Evolutionary conservation across 2,113 vertebrate genomes (phyloP).

Genomic region (Nothocercus julius): DNA sequence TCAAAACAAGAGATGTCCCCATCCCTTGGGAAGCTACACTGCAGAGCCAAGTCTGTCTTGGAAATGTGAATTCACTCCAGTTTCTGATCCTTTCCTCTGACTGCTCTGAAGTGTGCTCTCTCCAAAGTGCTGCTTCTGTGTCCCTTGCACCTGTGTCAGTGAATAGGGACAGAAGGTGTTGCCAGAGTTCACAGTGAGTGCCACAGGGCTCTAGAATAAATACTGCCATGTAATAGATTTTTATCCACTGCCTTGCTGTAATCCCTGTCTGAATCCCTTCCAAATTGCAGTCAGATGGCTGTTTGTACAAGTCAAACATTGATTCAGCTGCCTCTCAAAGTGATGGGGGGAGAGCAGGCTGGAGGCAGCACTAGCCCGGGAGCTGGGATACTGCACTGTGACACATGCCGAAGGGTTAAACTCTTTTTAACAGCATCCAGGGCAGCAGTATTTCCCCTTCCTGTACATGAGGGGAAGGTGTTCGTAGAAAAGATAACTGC

Average conservation of each 20-base stretch:
- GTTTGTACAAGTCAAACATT: slow-evolving; percentile 75
- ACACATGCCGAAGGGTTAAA: slow-evolving; percentile 70
- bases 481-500: slow-evolving; percentile 61
- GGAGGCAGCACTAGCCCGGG: background rate
- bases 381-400: slow-evolving; percentile 49
- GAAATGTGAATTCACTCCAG: background rate
- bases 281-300: slow-evolving; percentile 62
- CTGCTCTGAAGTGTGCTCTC: background rate
- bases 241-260: slow-evolving; percentile 65
- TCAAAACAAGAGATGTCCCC: background rate
- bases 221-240: slow-evolving; percentile 69
- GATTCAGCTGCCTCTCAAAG: slow-evolving; percentile 71
- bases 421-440: slow-evolving; percentile 19
- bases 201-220: slow-evolving; percentile 67
- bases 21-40: background rate
- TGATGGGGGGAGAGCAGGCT: background rate
- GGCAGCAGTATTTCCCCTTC: background rate
- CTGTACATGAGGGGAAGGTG: background rate
- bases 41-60: background rate
- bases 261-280: slow-evolving; percentile 74
- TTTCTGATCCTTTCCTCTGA: background rate
- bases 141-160: slow-evolving; percentile 26
- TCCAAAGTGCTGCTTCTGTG: slow-evolving; percentile 17
- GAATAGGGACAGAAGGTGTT: slow-evolving; percentile 48
- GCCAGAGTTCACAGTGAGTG: slow-evolving; percentile 32